Evolutionary conservation across 2,888 invertebrate species (phyloP).

Genomic region (Nudaria mundana): DNA sequence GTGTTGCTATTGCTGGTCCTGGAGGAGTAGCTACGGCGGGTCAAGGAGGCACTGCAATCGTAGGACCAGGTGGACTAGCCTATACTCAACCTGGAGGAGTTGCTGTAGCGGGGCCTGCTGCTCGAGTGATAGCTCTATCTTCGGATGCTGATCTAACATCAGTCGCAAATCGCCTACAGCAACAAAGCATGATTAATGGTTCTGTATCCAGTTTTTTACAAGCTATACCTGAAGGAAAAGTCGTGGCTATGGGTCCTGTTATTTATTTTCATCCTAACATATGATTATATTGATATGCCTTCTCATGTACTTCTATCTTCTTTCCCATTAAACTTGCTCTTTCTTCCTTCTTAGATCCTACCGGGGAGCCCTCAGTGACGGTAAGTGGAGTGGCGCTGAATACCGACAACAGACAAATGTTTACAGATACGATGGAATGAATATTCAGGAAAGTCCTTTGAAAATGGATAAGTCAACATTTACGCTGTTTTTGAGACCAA

Average conservation of each 20-base stretch:
- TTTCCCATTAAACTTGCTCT: slow-evolving; percentile 40
- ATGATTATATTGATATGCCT: slow-evolving; percentile 41
- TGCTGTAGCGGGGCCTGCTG: slow-evolving; percentile 88
- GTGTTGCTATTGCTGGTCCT: slow-evolving; percentile 90
- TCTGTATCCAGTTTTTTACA: slow-evolving; percentile 61
- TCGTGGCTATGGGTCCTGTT: slow-evolving; percentile 88
- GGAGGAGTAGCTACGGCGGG: slow-evolving; percentile 92
- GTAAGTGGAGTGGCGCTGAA: slow-evolving; percentile 28
- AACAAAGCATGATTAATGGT: slow-evolving; percentile 54
- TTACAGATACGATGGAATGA: slow-evolving; percentile 55
- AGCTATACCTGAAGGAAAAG: slow-evolving; percentile 83
- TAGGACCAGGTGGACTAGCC: slow-evolving; percentile 89
- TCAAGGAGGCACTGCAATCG: slow-evolving; percentile 89
- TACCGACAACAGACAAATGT: slow-evolving; percentile 41
- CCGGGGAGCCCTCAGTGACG: slow-evolving; percentile 38
- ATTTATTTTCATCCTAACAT: slow-evolving; percentile 83
- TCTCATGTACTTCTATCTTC: slow-evolving; percentile 21
- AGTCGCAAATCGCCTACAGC: slow-evolving; percentile 67
- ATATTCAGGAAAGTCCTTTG: slow-evolving; percentile 44
- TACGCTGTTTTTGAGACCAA: slow-evolving; percentile 79
- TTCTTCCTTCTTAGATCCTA: slow-evolving; percentile 65
- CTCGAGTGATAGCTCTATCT: slow-evolving; percentile 85
- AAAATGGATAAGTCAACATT: slow-evolving; percentile 43
- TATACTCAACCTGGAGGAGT: slow-evolving; percentile 88
- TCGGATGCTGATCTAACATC: slow-evolving; percentile 82